phyloP scores from a whole-genome alignment of 1,140 invertebrate genomes.

The Ceratosolen solmsi region DNA sequence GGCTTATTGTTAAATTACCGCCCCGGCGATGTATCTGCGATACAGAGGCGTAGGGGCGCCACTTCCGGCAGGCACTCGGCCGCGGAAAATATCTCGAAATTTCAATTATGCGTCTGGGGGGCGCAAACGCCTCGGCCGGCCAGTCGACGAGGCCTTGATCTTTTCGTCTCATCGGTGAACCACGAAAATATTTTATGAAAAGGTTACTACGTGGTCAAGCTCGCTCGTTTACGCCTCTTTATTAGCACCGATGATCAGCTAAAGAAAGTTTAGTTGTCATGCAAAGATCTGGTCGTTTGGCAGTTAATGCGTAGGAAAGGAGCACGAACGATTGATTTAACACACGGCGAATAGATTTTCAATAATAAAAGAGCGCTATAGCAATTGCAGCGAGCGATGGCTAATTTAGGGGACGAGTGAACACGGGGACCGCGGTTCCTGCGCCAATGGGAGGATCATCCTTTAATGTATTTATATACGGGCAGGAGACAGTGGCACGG shows the following conservation, averaged over 20 bases:
- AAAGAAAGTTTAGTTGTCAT: too few relatives aligned
- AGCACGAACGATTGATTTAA: too few relatives aligned
- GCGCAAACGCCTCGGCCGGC: background rate
- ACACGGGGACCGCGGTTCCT: background rate
- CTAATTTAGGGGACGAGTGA: conserved; percentile 37
- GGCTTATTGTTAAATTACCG: conserved; percentile 74
- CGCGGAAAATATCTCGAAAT: conserved; percentile 38
- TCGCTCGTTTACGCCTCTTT: background rate
- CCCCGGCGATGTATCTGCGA: conserved; percentile 65
- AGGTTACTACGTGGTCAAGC: background rate
- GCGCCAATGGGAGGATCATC: conserved; percentile 72
- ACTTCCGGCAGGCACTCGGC: conserved; percentile 45
- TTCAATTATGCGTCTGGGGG: conserved; percentile 32
- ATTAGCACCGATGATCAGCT: too few relatives aligned
- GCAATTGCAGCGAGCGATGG: background rate
- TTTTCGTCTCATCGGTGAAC: background rate
- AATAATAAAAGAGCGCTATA: background rate
- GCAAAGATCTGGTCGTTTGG: too few relatives aligned
- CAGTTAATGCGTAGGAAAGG: too few relatives aligned
- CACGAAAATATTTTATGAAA: too few relatives aligned
- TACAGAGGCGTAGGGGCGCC: conserved; percentile 54
- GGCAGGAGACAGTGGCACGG: conserved; percentile 57
- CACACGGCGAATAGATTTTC: too few relatives aligned
- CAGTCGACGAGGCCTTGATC: background rate
- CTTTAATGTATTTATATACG: conserved; percentile 74